phyloP scores from a whole-genome alignment of 2,113 vertebrate genomes.

The Indri indri region DNA sequence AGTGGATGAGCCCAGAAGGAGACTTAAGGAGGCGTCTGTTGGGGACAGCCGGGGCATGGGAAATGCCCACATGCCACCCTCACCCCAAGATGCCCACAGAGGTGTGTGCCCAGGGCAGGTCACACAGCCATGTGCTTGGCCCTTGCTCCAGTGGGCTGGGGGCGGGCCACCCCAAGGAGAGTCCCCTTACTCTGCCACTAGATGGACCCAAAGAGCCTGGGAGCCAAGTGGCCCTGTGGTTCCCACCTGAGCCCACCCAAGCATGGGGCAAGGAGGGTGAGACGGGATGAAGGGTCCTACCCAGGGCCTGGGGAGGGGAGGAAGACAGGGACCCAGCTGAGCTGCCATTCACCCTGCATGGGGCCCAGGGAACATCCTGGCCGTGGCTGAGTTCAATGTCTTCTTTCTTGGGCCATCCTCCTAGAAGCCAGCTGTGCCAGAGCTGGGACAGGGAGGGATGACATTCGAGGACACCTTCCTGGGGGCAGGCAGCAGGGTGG shows the following conservation, averaged over 20 bases:
- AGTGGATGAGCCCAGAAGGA: background rate
- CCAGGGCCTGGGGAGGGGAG: rapidly evolving
- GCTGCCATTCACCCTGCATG: background rate
- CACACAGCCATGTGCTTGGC: background rate
- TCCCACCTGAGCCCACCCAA: rapidly evolving
- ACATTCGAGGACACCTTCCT: rapidly evolving
- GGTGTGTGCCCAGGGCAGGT: background rate
- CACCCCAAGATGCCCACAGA: background rate
- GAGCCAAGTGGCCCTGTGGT: rapidly evolving
- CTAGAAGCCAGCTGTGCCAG: rapidly evolving
- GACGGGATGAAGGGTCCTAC: rapidly evolving
- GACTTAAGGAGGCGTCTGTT: rapidly evolving
- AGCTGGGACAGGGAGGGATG: background rate
- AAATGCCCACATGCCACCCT: background rate
- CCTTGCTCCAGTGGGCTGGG: rapidly evolving
- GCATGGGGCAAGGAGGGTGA: background rate
- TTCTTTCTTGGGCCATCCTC: background rate
- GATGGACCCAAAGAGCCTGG: no score
- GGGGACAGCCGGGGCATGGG: background rate
- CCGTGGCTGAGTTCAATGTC: rapidly evolving
- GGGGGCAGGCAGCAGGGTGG: background rate
- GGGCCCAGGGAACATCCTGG: background rate
- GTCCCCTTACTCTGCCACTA: background rate
- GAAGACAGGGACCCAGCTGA: background rate
- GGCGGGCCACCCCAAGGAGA: background rate